These are phyloP conservation scores for Anseranas semipalmata DNA, from an alignment of 2,113 vertebrate species.

Conservation along the genomic window DNA sequence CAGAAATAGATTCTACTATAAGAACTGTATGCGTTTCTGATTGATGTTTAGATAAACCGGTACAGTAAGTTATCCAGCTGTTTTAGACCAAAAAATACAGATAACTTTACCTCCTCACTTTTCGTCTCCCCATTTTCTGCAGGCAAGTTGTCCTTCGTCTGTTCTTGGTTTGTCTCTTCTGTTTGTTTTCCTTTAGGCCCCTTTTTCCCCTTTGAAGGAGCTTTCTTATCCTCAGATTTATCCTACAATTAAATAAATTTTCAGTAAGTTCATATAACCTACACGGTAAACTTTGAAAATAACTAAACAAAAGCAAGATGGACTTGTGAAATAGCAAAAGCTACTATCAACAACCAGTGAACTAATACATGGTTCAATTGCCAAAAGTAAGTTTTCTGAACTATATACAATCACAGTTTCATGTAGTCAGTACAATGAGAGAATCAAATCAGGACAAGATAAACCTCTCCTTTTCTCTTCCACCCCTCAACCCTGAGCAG, in stretches of 20 bases:
- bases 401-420: not conserved
- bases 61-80: not conserved
- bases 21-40: not conserved
- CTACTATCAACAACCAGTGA: not conserved
- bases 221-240: conserved; percentile 81
- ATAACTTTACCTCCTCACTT: conserved; percentile 82
- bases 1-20: not conserved
- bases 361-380: not conserved
- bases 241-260: conserved; percentile 59
- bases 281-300: not conserved
- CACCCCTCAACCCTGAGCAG: not conserved
- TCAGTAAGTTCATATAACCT: not conserved
- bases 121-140: conserved; percentile 91
- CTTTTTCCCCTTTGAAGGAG: conserved; percentile 82
- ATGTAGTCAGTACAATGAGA: not conserved
- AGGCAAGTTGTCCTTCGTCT: conserved; percentile 80
- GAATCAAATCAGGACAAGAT: not conserved
- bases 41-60: not conserved
- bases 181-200: conserved; percentile 85
- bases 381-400: not conserved
- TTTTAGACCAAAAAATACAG: not conserved
- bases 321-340: not conserved
- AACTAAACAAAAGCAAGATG: not conserved
- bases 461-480: not conserved
- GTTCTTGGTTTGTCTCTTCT: conserved; percentile 82